phyloP scores from a whole-genome alignment of 2,888 invertebrate species.

The Blomia tropicalis region DNA sequence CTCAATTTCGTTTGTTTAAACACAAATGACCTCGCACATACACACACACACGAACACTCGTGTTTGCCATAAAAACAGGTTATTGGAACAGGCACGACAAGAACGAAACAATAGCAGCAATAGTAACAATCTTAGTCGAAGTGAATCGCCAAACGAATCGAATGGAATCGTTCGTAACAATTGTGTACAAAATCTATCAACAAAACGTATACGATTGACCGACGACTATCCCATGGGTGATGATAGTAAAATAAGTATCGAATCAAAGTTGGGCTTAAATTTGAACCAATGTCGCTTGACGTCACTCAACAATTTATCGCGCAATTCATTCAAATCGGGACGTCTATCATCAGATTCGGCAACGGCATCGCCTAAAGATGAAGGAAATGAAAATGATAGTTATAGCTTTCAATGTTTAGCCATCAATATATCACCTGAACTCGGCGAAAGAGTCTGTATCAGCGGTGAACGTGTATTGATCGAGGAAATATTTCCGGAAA shows the following conservation, averaged over 20 bases:
- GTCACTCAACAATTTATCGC: too few species aligned
- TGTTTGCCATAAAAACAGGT: too few species aligned
- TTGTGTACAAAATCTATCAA: conserved; percentile 12
- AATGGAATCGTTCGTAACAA: conserved; percentile 15
- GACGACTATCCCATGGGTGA: background rate
- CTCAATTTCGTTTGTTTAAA: background rate
- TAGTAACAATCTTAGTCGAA: conserved; percentile 13
- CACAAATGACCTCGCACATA: background rate
- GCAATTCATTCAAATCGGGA: too few species aligned
- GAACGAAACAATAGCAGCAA: too few species aligned
- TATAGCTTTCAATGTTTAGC: conserved; percentile 55
- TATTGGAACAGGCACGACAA: conserved; percentile 55
- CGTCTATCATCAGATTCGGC: background rate
- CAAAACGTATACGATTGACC: conserved; percentile 6
- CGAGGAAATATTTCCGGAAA: conserved; percentile 48
- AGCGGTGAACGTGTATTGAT: conserved; percentile 59
- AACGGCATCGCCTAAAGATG: conserved; percentile 13
- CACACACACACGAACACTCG: too few species aligned
- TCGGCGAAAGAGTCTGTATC: conserved; percentile 62
- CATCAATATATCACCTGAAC: conserved; percentile 59
- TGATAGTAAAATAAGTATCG: background rate
- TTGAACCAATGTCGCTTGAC: too few species aligned
- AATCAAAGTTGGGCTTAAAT: background rate
- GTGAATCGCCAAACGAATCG: conserved; percentile 22
- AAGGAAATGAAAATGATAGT: conserved; percentile 22